Evolutionary conservation across 1,140 invertebrate genomes (phyloP), one percentile per base, ranked within the genome.

Genomic region (Drosophila hydei): DNA sequence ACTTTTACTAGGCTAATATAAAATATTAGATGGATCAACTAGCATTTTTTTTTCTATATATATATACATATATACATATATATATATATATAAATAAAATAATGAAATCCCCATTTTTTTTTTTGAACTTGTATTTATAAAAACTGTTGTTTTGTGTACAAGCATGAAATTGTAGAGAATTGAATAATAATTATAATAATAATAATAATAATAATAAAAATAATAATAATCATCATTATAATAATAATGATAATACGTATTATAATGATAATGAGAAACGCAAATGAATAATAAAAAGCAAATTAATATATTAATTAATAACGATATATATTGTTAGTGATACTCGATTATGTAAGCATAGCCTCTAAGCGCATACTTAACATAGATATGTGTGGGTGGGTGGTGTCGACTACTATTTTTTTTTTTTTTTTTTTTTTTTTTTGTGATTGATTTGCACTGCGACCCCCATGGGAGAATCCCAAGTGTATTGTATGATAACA

Each of bases 11-110:
- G 77, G 77, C 74, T 85, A 85, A 80, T 77, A 87, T 77, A 62
- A 87, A 77, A 87, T 77, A 77, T 81, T 81, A 81, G 81, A 85
- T 81, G 77, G 77, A 81, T 81, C 81, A 85, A 80, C 70, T 85
- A 85, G 74, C 65, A 87, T 85, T 85, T 85, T 85, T 81, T 87
- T 84, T 67, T 51, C 36, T 77, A 73, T 63, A 77, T 60, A 60
- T 43, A 61, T 38, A 51, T 56, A 61, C 50, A 61, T 47, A 47
- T 19, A 73, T 42, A 52, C 19, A 64, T 16, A 56, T 55, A 43
- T 56, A 58, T 61, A 62, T 33, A 54, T 36, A 54, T 54, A 54
- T 16, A 54, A 19, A 62, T 51, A 63, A 45, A 55, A 47, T 64
- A 64, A 50, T 48, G 50, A 51, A 30, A 55, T 12, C 36, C 36